Base-by-base conservation (phyloP, 2,797 vertebrate species). In the Melanogrammus aeglefinus region DNA sequence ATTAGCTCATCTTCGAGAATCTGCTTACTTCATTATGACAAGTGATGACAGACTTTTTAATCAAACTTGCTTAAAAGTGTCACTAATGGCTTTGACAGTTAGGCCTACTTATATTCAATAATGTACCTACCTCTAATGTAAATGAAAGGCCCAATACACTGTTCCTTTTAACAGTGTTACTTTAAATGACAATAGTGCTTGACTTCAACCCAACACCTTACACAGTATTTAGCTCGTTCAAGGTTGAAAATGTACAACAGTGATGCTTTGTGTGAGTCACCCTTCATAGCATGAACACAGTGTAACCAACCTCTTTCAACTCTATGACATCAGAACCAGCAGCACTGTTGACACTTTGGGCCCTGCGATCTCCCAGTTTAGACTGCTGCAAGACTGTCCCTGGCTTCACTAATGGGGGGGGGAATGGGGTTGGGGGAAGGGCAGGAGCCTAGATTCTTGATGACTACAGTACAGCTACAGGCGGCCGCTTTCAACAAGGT, bases 21-120 rank as follows among this genome's bases (percentile, higher is more conserved):
- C 88, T 94, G 93, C 88, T 93, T 94, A 86, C 86, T 80, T 77
- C 86, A 78, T 91, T 85, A 84, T 76, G 89, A 85, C 78, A 85
- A 87, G 85, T 78, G 80, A 75, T 80, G 74, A 82, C 84, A 76
- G 86, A 79, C 88, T 85, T 92, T 93, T 93, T 86, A 88, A 86
- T 91, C 90, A 86, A 78, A 81, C 81, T 35, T 69, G 33, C 29
- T 73, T 72, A 72, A 75, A 73, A 82, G 87, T 85, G 88, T 90
- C 86, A 80, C 89, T 81, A 81, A 81, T 35, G 77, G 80, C 80
- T 90, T 85, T 85, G 79, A 80, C 86, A 85, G 87, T 88, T 88
- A n/a, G n/a, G n/a, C n/a, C n/a, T n/a, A 86, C 84, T 84, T 51
- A 51, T 84, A 89, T 90, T 84, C 83, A 83, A 87, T 89, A 90